These are phyloP conservation scores for Cylindroiulus punctatus DNA, from an alignment of 2,888 invertebrate genomes.

Conservation along the genomic window DNA sequence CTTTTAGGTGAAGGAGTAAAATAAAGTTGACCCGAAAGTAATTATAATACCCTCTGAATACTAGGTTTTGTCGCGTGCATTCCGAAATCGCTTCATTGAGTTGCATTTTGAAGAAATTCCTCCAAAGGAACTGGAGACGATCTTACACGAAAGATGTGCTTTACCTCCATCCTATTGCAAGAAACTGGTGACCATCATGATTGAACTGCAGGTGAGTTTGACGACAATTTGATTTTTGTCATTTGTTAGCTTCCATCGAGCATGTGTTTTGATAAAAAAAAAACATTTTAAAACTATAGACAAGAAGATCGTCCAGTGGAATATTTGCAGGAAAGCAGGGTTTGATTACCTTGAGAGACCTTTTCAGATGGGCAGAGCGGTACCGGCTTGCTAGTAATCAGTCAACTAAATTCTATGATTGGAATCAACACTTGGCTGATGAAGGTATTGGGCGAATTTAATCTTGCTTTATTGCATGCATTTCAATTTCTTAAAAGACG, in stretches of 20 bases:
- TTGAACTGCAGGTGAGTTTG: slow-evolving; percentile 80
- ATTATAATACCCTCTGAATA: slow-evolving; percentile 53
- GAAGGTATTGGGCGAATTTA: slow-evolving; percentile 71
- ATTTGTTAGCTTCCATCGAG: neutral
- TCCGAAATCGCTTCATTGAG: slow-evolving; percentile 97
- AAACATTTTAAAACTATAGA: slow-evolving; percentile 65
- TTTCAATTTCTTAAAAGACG: neutral
- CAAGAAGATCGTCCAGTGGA: slow-evolving; percentile 81
- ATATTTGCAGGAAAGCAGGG: slow-evolving; percentile 89
- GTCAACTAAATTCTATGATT: slow-evolving; percentile 80
- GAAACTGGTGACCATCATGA: slow-evolving; percentile 91
- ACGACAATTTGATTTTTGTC: slow-evolving; percentile 57
- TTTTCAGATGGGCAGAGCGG: slow-evolving; percentile 95
- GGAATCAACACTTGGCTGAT: slow-evolving; percentile 96
- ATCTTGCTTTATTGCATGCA: neutral
- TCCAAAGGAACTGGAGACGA: slow-evolving; percentile 82
- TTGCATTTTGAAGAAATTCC: slow-evolving; percentile 97
- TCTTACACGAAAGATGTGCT: slow-evolving; percentile 86
- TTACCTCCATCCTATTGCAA: slow-evolving; percentile 88
- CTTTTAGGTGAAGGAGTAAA: neutral
- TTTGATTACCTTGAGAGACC: slow-evolving; percentile 92
- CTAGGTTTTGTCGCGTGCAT: slow-evolving; percentile 87
- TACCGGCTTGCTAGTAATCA: slow-evolving; percentile 79
- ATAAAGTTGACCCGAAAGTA: neutral
- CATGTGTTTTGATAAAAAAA: neutral